Percentiles rank a stretch among this genome's conserved stretches.
Conservation (phyloP, 2,797 vertebrate species). For the Melanotaenia parkinsoni region DNA sequence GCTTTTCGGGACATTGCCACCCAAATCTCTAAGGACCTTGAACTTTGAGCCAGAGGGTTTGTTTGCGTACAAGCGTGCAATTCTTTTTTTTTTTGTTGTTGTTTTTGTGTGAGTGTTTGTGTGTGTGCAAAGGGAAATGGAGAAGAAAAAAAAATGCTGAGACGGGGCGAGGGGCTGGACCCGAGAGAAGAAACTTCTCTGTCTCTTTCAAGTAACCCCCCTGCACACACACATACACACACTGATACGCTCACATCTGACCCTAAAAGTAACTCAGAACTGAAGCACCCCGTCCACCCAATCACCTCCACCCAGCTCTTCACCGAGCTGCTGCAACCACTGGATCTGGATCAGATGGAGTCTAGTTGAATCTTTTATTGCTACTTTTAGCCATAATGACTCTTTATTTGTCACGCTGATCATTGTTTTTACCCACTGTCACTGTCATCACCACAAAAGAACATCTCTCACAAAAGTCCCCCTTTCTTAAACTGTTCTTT, state of each 20-base stretch:
- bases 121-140: slow-evolving; percentile 47
- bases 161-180: slow-evolving; percentile 75
- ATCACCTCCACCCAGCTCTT: slow-evolving; percentile 52
- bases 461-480: slow-evolving; percentile 30
- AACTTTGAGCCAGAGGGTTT: slow-evolving; percentile 82
- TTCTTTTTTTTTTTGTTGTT: neutral
- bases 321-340: slow-evolving; percentile 70
- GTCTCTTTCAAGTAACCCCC: slow-evolving; percentile 61
- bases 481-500: slow-evolving; percentile 43
- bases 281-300: slow-evolving; percentile 52
- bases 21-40: slow-evolving; percentile 89
- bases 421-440: slow-evolving; percentile 65
- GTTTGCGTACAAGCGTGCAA: slow-evolving; percentile 41
- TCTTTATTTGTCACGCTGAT: slow-evolving; percentile 76
- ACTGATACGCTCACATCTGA: slow-evolving; percentile 44
- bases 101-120: slow-evolving; percentile 43
- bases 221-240: slow-evolving; percentile 32
- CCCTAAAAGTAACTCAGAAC: slow-evolving; percentile 58
- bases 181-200: slow-evolving; percentile 67
- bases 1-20: slow-evolving; percentile 90
- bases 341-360: slow-evolving; percentile 75
- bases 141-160: slow-evolving; percentile 29
- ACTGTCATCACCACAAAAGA: slow-evolving; percentile 53
- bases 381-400: slow-evolving; percentile 81
- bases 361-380: slow-evolving; percentile 79